phyloP scores from a whole-genome alignment of 2,113 vertebrate genomes.

The Castor canadensis region DNA sequence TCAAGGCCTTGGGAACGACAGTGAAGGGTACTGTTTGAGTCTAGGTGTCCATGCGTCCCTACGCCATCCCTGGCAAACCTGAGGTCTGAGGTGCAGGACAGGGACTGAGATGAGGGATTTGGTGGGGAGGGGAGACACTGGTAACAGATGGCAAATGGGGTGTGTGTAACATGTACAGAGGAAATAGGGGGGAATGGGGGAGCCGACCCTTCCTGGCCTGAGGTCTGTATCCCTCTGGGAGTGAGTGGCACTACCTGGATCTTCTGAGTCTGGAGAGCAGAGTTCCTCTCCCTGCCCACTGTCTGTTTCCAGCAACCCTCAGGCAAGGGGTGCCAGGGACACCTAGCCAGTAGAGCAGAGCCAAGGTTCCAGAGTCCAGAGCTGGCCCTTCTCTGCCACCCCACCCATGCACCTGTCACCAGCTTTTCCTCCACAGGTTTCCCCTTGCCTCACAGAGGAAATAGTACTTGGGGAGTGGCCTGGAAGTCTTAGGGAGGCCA shows the following conservation, averaged over 20 bases:
- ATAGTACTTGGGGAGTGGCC: neutral
- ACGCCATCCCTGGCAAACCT: neutral
- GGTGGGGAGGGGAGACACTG: neutral
- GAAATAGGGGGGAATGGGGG: neutral
- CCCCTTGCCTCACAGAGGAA: slow-evolving; percentile 47
- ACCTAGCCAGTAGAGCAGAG: neutral
- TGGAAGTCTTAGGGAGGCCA: neutral
- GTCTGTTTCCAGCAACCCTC: neutral
- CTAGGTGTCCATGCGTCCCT: neutral
- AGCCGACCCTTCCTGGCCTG: neutral
- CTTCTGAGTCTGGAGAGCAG: neutral
- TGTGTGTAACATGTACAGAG: neutral
- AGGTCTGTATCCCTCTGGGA: neutral
- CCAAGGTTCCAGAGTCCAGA: neutral
- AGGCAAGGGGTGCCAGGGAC: neutral
- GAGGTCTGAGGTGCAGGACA: neutral
- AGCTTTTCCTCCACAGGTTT: neutral
- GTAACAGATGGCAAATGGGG: neutral
- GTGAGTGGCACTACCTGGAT: neutral
- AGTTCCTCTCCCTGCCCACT: too few relatives aligned
- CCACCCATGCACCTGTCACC: neutral
- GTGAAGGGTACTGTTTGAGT: neutral
- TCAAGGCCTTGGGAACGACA: neutral
- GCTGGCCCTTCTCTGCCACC: neutral
- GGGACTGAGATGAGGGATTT: neutral